Base-by-base conservation (phyloP, 2,888 invertebrate species). In the Polia nebulosa region DNA sequence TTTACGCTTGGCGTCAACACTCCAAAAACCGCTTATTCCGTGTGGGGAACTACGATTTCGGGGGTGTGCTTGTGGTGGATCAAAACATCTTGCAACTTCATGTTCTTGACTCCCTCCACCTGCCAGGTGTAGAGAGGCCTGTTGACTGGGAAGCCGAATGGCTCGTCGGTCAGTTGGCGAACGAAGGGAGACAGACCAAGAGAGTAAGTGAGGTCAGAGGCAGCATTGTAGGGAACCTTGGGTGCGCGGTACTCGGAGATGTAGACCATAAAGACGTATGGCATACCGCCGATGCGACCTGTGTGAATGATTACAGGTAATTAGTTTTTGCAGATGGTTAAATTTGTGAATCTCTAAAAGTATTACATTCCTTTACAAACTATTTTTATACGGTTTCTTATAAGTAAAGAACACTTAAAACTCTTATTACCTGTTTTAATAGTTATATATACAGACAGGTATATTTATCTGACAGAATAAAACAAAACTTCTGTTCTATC, bases 211-310 rank as follows among this genome's bases (percentile, higher is more conserved):
- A 96, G 94, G 76, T 96, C 96, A 83, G 92, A 96, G 11, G 92
- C 92, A 15, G 90, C 87, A 3, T 90, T 89, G 45, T 91, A 90
- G 8, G 92, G 88, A 9, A 93, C 91, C 41, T 92, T 90, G 13
- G 96, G 93, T 22, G 93, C 91, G 45, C 87, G 90, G 87, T 91
- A 96, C 72, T 96, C 96, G 55, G 96, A 93, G 69, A 97, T 96
- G 87, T 97, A 95, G 57, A 96, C 96, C 91, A 96, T 92, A 65
- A 97, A 88, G 76, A 97, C 95, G 89, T 96, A 97, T 25, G 96
- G 96, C 94, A 96, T 96, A 75, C 97, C 97, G 32, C 88, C 89
- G 53, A 91, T 85, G 78, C 90, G 92, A 88, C 94, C 94, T 94
- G 83, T 2, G n/a, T 63, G 44, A 49, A 56, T 22, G 13, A 27